Evolutionary conservation across 2,797 vertebrate species (phyloP), one percentile per base, ranked within the genome.

Genomic region (Simalia tracyae): DNA sequence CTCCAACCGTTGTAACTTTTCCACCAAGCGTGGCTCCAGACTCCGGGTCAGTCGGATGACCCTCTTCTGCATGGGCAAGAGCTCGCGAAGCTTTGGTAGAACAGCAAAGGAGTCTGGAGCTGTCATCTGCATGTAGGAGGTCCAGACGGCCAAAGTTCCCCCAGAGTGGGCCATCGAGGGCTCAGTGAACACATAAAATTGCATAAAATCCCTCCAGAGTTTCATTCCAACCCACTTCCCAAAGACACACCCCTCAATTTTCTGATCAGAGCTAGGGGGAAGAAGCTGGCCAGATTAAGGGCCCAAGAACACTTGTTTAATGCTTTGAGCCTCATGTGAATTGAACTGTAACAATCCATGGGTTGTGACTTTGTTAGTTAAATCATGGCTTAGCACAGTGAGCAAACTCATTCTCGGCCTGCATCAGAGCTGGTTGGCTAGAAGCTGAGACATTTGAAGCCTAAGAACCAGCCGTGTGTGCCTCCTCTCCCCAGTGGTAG

Each of bases 61-160:
- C 14, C 15, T 68, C 72, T 24, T 31, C 72, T 4, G 0, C 8
- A 22, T 22, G 72, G 31, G 17, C 2, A 42, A 76, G 31, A 36
- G 9, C 15, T 36, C 68, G 1, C 1, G 6, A 19, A 72, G 68
- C 31, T 42, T 42, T 61, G 60, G 68, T 60, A 17, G 59, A 1
- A 60, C 59, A 60, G 19, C 50, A 60, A 36, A 36, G 22, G 36
- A 11, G 1, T 22, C 19, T 10, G 72, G 36, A 22, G 10, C 22
- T 10, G 19, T 10, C 8, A 0, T 2, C 1, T 22, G 72, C 8
- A 76, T 1, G 36, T 3, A 3, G 1, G 68, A 3, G 7, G 17
- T 76, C 68, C 7, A 4, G 0, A 31, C 14, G 17, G 17, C 9
- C 31, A 0, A 19, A 42, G 42, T 42, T 76, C 68, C 72, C 42